Evolutionary conservation across 2,888 invertebrate genomes (phyloP), one percentile per base, ranked within the genome.

Genomic region (Cataglyphis livida): DNA sequence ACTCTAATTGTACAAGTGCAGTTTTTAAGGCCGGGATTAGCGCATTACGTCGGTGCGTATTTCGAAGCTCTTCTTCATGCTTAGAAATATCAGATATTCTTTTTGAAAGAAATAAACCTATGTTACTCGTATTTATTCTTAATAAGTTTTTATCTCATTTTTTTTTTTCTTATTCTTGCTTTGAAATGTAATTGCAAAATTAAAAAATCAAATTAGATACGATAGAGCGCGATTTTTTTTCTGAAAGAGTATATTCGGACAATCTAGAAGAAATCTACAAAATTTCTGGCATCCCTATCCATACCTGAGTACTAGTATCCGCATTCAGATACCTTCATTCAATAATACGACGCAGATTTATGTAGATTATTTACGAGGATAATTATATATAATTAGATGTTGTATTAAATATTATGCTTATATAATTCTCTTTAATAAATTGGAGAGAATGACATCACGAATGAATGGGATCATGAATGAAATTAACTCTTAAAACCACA

Each of bases 1-100:
- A 59, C 44, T 59, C 71, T 71, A 79, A 79, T 79, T 79, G 71
- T 44, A 59, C 59, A 44, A 70, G 71, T 71, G 71, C 71, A 44
- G 70, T 59, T 44, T 79, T 70, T 59, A 59, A 70, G 78, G 78
- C 59, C 78, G 44, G 44, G 44, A 32, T 79, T 25, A 57, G 66
- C 54, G 68, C 54, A 48, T 74, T 48, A 66, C 38, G 44, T 59
- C 71, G 57, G 32, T 41, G 41, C 57, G 18, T 57, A 57, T 78
- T 41, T 70, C 28, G 9, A 66, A 12, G 18, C 18, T 59, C 21
- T 59, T 35, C 35, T 18, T 59, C 51, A 32, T 44, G 59, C 44
- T 57, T 25, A 57, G 57, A 68, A 68, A 44, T 51, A 41, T 57
- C 32, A 70, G 70, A 59, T 59, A 35, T 57, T 32, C 12, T 35